phyloP scores from a whole-genome alignment of 2,113 vertebrate species.

The Dendrocopos noguchii region DNA sequence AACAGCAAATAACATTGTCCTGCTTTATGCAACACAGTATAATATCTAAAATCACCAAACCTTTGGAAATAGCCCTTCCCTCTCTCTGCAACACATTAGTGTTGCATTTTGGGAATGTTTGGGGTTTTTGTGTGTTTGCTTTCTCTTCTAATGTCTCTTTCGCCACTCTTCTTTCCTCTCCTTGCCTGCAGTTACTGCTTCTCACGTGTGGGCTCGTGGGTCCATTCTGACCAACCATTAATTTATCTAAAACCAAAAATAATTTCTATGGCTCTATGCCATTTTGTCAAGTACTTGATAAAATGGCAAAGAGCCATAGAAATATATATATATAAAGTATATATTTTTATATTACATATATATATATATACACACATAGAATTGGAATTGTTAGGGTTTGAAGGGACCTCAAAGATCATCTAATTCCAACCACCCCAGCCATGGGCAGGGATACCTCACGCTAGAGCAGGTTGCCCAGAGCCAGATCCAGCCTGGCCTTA shows the following conservation, averaged over 20 bases:
- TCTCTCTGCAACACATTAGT: background rate
- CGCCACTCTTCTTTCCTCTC: conserved; percentile 36
- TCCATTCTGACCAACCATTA: background rate
- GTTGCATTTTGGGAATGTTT: conserved; percentile 29
- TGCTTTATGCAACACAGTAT: conserved; percentile 52
- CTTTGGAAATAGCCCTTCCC: conserved; percentile 54
- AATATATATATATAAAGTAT: too few relatives aligned
- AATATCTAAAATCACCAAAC: conserved; percentile 69
- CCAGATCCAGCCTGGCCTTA: too few relatives aligned
- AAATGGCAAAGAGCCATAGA: too few relatives aligned
- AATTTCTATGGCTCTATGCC: background rate
- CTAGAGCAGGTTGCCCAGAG: too few relatives aligned
- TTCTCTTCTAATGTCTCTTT: conserved; percentile 50
- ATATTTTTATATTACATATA: too few relatives aligned
- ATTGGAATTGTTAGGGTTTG: too few relatives aligned
- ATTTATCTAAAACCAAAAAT: background rate
- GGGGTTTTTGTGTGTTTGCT: conserved; percentile 54
- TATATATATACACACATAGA: too few relatives aligned
- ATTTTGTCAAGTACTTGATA: background rate
- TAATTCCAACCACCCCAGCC: too few relatives aligned
- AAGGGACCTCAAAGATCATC: too few relatives aligned
- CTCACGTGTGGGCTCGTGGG: background rate
- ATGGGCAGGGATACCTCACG: too few relatives aligned
- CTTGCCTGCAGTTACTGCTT: conserved; percentile 36
- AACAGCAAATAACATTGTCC: conserved; percentile 64